These are phyloP conservation scores for Calameuta filiformis DNA, from an alignment of 2,888 invertebrate genomes.

Conservation along the genomic window DNA sequence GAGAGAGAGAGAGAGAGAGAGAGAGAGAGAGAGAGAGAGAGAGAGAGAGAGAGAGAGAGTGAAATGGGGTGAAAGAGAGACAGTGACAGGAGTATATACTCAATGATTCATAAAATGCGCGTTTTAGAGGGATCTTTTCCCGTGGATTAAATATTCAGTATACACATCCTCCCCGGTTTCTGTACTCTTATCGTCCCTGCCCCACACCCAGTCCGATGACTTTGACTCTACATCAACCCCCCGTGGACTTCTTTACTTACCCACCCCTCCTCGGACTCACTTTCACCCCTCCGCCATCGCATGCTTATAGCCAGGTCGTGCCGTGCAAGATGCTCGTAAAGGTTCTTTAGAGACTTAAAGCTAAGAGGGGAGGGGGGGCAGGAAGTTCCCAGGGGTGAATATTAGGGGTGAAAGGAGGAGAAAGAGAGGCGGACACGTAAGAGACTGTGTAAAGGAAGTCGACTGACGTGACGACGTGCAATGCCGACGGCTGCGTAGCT, in stretches of 20 bases:
- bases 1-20: no score
- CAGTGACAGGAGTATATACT: constrained; percentile 24
- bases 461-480: no score
- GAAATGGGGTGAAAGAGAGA: constrained; percentile 12
- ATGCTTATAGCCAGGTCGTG: neutral
- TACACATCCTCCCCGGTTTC: constrained; percentile 11
- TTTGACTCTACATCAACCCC: constrained; percentile 8
- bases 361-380: no score
- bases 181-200: constrained; percentile 3
- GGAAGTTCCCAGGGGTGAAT: no score
- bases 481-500: no score
- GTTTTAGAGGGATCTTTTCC: constrained; percentile 47
- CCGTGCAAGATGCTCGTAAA: constrained; percentile 18
- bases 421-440: no score
- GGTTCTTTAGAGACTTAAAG: constrained; percentile 8
- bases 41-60: constrained; percentile 11
- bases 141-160: constrained; percentile 51
- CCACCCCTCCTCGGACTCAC: constrained; percentile 1
- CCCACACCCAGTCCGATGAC: no score
- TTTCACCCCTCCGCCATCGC: neutral
- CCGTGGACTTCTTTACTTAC: constrained; percentile 29
- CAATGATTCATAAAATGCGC: constrained; percentile 56
- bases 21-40: no score
- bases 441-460: no score
- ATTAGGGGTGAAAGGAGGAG: no score